Evolutionary conservation across 2,797 vertebrate species (phyloP), one percentile per base, ranked within the genome.

Genomic region (Acanthurus leucopareius): DNA sequence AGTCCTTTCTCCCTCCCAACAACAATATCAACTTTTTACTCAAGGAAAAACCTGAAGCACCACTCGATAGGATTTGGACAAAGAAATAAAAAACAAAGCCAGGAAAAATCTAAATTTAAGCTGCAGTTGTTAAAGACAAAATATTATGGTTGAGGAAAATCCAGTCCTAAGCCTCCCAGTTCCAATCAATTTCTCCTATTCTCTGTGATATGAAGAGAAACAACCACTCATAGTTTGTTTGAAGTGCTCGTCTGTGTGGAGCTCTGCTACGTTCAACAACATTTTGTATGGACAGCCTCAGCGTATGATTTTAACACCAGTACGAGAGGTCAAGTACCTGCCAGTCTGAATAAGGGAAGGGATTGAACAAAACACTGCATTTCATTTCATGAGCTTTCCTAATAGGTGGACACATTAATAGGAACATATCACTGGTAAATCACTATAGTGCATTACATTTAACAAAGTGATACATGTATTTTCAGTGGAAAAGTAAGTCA

Each of bases 11-110:
- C 92, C 90, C 90, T 91, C 88, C 86, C 80, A 79, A 93, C 89
- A 93, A 93, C 92, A 94, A 94, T 95, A 94, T 94, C 93, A 95
- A 95, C 94, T 92, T 94, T 92, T 94, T 94, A 93, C 93, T 95
- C 91, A 90, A 94, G 92, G 92, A 95, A 93, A 91, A 94, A 95
- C 94, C 94, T 94, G 91, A 92, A 96, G 93, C 93, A 89, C 89
- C 91, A 93, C 86, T 94, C 90, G 82, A 94, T 92, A 86, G 91
- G 89, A 93, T 94, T 95, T 95, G 92, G 91, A 94, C 92, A 95
- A 93, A 92, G 89, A 92, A 88, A 91, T 84, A 79, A 88, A 90
- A 93, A 86, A 93, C 84, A 94, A 93, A 93, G 87, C 80, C 88
- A 90, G 85, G 80, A 87, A 88, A 92, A 89, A 92, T 90, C 84